Evolutionary conservation across 2,113 vertebrate genomes (phyloP).

Genomic region (Lathamus discolor): DNA sequence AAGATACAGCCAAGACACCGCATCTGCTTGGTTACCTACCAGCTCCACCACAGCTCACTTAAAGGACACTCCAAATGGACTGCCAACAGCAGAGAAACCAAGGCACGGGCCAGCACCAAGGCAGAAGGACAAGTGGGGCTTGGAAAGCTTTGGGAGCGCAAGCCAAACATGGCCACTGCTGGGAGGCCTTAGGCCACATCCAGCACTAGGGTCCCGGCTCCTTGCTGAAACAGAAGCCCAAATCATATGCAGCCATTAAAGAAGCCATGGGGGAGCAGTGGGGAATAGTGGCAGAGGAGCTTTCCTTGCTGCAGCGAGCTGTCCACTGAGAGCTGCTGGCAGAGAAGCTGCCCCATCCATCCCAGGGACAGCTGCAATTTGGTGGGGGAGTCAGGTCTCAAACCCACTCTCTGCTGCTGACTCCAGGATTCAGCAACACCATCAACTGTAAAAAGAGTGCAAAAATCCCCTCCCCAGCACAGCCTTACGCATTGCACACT

Average conservation of each 20-base stretch:
- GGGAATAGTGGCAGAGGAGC: not conserved
- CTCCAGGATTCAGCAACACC: not conserved
- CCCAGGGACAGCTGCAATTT: not conserved
- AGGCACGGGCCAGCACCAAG: not conserved
- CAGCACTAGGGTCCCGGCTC: no score
- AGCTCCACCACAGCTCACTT: not conserved
- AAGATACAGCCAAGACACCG: fast-evolving
- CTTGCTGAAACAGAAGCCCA: not conserved
- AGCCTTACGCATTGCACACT: not conserved
- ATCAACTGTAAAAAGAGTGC: not conserved
- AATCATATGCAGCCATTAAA: not conserved
- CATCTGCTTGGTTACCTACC: not conserved
- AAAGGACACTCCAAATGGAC: not conserved
- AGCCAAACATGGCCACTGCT: not conserved
- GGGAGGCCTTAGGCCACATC: not conserved
- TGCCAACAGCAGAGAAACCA: not conserved
- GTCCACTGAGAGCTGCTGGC: not conserved
- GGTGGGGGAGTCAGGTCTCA: not conserved
- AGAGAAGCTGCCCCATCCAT: not conserved
- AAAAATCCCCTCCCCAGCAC: not conserved
- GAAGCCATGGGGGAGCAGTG: fast-evolving
- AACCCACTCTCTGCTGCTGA: not conserved
- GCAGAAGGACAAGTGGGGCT: not conserved
- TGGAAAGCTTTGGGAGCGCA: not conserved
- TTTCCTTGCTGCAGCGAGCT: not conserved